A percentile compares a stretch with the other conserved stretches of the same genome.
Evolutionary conservation across 2,797 vertebrate genomes (phyloP).

Genomic region (Meda fulgida): DNA sequence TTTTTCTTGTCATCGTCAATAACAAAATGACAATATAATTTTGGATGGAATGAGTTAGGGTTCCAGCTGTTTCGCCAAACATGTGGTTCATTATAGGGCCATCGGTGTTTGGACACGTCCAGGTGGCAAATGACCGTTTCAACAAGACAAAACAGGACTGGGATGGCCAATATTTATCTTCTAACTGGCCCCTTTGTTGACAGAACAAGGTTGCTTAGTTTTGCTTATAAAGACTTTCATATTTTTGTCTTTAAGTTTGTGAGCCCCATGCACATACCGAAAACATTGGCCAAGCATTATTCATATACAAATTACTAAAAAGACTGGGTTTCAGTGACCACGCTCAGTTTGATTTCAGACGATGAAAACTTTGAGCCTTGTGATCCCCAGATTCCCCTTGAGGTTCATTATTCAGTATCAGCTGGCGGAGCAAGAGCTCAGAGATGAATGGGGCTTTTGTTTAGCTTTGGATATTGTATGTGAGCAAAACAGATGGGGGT

Average conservation of each 20-base stretch:
- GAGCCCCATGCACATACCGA: neutral
- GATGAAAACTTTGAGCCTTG: constrained; percentile 26
- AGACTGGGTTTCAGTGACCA: neutral
- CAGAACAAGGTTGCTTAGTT: neutral
- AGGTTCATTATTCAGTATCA: constrained; percentile 52
- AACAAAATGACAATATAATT: neutral
- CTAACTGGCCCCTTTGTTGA: neutral
- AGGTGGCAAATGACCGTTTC: constrained; percentile 10
- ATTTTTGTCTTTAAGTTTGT: constrained; percentile 7
- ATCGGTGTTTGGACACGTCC: neutral
- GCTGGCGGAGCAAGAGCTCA: constrained; percentile 48
- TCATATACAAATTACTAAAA: neutral
- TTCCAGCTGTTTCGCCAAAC: neutral
- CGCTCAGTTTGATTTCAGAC: constrained; percentile 6
- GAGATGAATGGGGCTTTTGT: constrained; percentile 68
- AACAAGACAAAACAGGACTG: constrained; percentile 33
- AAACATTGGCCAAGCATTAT: neutral
- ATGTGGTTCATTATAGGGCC: neutral
- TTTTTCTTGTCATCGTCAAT: neutral
- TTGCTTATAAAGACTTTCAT: neutral
- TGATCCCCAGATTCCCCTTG: constrained; percentile 51
- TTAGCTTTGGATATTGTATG: constrained; percentile 60
- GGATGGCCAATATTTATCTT: neutral
- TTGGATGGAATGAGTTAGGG: neutral
- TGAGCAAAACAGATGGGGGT: constrained; percentile 55